phyloP scores from a whole-genome alignment of 1,140 invertebrate genomes.

The Megathymus violae region DNA sequence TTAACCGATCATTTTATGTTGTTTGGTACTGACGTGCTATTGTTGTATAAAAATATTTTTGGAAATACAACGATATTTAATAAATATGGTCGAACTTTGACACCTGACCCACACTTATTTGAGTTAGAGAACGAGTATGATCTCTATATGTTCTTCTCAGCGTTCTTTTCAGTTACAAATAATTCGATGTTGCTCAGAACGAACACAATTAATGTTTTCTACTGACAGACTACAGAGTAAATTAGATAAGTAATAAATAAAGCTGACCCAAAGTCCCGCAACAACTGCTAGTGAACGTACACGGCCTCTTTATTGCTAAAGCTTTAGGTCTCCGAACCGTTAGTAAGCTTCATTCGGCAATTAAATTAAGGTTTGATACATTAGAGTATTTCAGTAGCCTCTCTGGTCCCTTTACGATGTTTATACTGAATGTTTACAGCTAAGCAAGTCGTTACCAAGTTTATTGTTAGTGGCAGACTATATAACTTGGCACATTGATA shows the following conservation, averaged over 20 bases:
- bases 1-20: too few species aligned
- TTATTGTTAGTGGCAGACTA: constrained; percentile 7
- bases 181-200: too few species aligned
- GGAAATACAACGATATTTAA: too few species aligned
- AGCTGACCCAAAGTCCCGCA: not conserved
- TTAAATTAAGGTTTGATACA: constrained; percentile 32
- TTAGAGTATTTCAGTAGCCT: constrained; percentile 14
- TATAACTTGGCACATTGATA: not conserved
- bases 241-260: not conserved
- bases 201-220: too few species aligned
- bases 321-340: constrained; percentile 4
- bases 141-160: too few species aligned
- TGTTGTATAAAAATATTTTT: too few species aligned
- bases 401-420: constrained; percentile 19
- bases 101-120: too few species aligned
- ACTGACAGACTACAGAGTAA: too few species aligned
- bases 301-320: constrained; percentile 6
- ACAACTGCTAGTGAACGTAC: constrained; percentile 1
- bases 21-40: too few species aligned
- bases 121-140: too few species aligned
- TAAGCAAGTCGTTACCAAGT: constrained; percentile 30
- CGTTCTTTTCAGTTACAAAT: too few species aligned
- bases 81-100: too few species aligned
- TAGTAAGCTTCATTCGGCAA: constrained; percentile 19
- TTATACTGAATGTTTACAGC: constrained; percentile 28